Conservation (phyloP, 2,888 invertebrate genomes). For the Nemotelus pantherinus region DNA sequence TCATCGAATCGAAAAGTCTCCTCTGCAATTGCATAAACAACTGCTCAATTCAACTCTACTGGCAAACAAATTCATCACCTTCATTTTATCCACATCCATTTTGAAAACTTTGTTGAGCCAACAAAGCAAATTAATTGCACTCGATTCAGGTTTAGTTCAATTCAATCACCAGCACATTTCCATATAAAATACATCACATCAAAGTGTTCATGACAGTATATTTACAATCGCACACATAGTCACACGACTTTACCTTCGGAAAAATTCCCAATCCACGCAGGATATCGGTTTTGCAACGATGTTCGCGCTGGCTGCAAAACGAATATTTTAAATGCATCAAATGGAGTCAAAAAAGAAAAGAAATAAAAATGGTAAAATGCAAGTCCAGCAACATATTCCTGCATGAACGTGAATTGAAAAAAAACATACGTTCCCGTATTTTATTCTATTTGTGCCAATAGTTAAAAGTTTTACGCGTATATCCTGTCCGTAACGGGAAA, state of each 20-base stretch:
- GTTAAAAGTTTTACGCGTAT: conserved; percentile 3
- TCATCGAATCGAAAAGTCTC: background rate
- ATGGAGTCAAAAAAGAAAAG: background rate
- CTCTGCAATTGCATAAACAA: background rate
- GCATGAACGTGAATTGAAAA: conserved; percentile 3
- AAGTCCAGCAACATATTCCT: background rate
- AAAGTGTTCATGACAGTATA: conserved; percentile 24
- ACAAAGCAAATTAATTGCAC: conserved; percentile 39
- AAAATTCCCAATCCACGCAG: background rate
- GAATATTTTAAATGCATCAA: conserved; percentile 34
- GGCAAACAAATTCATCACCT: background rate
- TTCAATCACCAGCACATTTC: conserved; percentile 6
- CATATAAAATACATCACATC: conserved; percentile 40
- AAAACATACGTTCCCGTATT: background rate
- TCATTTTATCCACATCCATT: conserved; percentile 1
- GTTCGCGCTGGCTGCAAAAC: background rate
- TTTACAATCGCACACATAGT: no score
- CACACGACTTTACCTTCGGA: no score
- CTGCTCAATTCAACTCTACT: background rate
- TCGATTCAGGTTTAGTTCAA: conserved; percentile 24
- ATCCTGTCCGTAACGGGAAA: background rate
- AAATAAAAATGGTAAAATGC: conserved; percentile 27
- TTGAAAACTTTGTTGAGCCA: conserved; percentile 33
- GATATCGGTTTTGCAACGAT: background rate
- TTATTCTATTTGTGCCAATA: background rate